phyloP scores from a whole-genome alignment of 2,888 invertebrate species.

The Pherbina coryleti region DNA sequence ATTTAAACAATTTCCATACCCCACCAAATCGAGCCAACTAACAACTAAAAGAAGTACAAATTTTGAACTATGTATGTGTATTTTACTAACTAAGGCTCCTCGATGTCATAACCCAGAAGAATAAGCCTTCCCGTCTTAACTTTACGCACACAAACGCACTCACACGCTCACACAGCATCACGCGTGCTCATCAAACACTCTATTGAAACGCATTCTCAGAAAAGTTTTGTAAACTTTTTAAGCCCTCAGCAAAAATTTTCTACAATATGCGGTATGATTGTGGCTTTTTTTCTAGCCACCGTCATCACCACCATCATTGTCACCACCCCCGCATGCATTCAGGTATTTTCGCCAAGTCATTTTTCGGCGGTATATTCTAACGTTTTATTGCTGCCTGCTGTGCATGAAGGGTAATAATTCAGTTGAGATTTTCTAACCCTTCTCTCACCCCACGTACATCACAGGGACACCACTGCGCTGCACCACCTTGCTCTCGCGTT shows the following conservation, averaged over 20 bases:
- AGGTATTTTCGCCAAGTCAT: neutral
- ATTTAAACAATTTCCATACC: neutral
- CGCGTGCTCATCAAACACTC: neutral
- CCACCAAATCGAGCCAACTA: too few relatives aligned
- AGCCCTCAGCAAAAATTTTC: neutral
- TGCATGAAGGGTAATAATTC: conserved; percentile 19
- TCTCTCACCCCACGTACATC: neutral
- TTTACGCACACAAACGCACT: neutral
- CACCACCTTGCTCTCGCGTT: neutral
- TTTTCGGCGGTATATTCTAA: neutral
- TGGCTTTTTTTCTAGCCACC: neutral
- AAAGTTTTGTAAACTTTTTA: neutral
- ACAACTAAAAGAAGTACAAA: too few relatives aligned
- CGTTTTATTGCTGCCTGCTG: conserved; percentile 15
- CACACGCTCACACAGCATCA: neutral
- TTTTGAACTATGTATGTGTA: too few relatives aligned
- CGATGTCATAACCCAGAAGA: too few relatives aligned
- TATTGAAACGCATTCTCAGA: neutral
- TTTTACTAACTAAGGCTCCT: too few relatives aligned
- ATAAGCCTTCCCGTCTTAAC: neutral
- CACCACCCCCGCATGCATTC: neutral
- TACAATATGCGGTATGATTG: conserved; percentile 5
- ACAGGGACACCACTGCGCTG: neutral
- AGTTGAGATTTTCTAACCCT: neutral
- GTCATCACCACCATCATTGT: neutral